phyloP scores from a whole-genome alignment of 1,140 invertebrate genomes.

The Nebria ingens region DNA sequence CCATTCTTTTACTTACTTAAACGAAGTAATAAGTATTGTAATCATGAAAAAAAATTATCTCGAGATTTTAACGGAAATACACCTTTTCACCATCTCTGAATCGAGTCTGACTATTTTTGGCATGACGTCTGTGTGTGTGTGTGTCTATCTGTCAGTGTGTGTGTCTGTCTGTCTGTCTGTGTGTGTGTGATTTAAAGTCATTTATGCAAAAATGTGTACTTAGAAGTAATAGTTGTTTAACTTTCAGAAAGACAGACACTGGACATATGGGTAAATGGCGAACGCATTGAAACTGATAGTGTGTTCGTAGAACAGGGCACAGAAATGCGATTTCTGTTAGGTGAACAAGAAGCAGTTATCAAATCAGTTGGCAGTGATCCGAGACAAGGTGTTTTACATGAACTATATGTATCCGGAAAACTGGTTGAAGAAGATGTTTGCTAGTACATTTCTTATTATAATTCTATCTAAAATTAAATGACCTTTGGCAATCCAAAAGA shows the following conservation, averaged over 20 bases:
- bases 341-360: slow-evolving; percentile 40
- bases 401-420: slow-evolving; percentile 36
- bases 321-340: slow-evolving; percentile 63
- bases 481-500: too few species aligned
- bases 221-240: too few species aligned
- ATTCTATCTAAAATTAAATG: too few species aligned
- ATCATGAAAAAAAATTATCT: too few species aligned
- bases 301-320: slow-evolving; percentile 73
- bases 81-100: too few species aligned
- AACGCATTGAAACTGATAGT: slow-evolving; percentile 54
- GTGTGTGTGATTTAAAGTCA: background rate
- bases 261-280: slow-evolving; percentile 68
- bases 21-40: too few species aligned
- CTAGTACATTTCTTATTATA: background rate
- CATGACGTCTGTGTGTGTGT: too few species aligned
- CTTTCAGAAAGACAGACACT: slow-evolving; percentile 63
- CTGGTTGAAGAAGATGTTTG: slow-evolving; percentile 26
- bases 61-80: too few species aligned
- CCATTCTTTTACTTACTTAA: too few species aligned
- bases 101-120: too few species aligned
- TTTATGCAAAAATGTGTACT: slow-evolving; percentile 11
- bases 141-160: background rate
- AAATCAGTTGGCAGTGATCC: slow-evolving; percentile 44
- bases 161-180: background rate
- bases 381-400: slow-evolving; percentile 41